Conservation (phyloP, 2,888 invertebrate species). For the Parnassius smintheus region DNA sequence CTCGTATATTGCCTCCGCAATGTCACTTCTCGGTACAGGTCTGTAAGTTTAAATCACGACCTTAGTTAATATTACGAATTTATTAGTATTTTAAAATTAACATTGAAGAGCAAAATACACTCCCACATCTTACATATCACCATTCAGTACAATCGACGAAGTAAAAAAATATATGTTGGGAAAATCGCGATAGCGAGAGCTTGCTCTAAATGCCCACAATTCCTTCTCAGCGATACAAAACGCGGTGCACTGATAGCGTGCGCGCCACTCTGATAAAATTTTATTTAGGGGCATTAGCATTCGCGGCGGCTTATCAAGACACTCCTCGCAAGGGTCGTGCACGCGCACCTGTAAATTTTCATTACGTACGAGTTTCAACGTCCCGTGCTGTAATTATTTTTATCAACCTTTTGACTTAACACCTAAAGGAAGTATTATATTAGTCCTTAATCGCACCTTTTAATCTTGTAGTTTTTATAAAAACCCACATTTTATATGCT, state of each 20-base stretch:
- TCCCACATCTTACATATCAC: not conserved
- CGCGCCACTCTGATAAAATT: constrained; percentile 59
- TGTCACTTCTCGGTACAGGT: constrained; percentile 33
- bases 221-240: constrained; percentile 45
- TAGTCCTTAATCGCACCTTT: not conserved
- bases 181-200: constrained; percentile 32
- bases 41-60: constrained; percentile 31
- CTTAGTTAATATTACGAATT: not conserved
- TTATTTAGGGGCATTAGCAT: constrained; percentile 67
- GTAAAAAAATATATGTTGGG: constrained; percentile 25
- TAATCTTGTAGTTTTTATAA: no score
- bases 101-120: not conserved
- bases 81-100: no score
- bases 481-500: no score
- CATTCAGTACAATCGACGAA: not conserved
- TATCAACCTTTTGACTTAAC: constrained; percentile 14
- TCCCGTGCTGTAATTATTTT: constrained; percentile 24
- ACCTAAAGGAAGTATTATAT: constrained; percentile 10
- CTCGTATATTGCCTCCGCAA: constrained; percentile 34
- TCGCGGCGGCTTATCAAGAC: constrained; percentile 57
- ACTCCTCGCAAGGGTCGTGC: constrained; percentile 44
- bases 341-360: constrained; percentile 47
- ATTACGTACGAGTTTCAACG: constrained; percentile 29
- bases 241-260: constrained; percentile 48
- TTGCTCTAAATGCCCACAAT: constrained; percentile 41